Base-by-base conservation (phyloP, 2,888 invertebrate species). In the Toxonevra muliebris region DNA sequence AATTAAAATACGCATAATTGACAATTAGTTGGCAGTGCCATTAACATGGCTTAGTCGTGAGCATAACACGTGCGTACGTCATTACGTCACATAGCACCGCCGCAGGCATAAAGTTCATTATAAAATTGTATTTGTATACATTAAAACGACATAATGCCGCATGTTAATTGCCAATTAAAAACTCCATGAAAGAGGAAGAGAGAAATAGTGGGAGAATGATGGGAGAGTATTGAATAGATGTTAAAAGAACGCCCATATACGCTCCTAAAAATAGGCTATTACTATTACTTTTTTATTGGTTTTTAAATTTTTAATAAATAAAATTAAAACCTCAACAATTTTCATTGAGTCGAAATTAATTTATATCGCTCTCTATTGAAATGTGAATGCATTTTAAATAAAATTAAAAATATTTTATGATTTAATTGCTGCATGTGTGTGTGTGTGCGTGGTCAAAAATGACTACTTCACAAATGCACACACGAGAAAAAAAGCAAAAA, bases 1-100 rank as follows among this genome's bases (percentile, higher is more conserved):
- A 61, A 65, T 66, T 66, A 67, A 68, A 69, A 66, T 48, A 54
- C 19, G 61, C 61, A 66, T 71, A 70, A 71, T 66, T 71, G 70
- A 53, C 68, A 69, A 71, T 73, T 73, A 66, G 68, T 43, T 50
- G 20, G 43, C 40, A 42, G 59, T 42, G 63, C 2, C n/a, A 30
- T 48, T 8, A 50, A 48, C 19, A 17, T 40, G 17, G 11, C 40
- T n/a, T 41, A 57, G 42, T 30, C 15, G 40, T 2, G 5, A n/a
- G 19, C 9, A 19, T 19, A 54, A 9, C 20, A 15, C 57, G 15
- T 12, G 41, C 57, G 15, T 12, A 17, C 43, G 20, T 42, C 30
- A 30, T 30, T 13, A 15, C 48, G 48, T 13, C 48, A 15, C n/a
- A 13, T 11, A 48, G 13, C 15, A 11, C 8, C 13, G 48, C 43